Evolutionary conservation across 2,888 invertebrate species (phyloP).

Genomic region (Drosophila diplacantha): DNA sequence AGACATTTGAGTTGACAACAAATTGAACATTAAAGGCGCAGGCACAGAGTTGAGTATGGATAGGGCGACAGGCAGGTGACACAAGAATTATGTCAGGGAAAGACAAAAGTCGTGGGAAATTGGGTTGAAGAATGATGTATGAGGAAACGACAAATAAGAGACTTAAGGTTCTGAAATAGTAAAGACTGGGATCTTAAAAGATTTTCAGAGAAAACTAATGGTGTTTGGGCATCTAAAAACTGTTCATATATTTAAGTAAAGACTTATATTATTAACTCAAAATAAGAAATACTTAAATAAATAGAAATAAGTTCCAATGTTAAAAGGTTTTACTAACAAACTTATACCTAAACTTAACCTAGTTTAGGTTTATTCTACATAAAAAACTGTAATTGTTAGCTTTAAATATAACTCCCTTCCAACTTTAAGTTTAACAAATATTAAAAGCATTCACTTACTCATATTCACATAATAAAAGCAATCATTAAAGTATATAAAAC

Average conservation of each 20-base stretch:
- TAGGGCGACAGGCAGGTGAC: not conserved
- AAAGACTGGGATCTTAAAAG: not conserved
- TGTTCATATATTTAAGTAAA: not conserved
- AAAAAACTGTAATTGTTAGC: not conserved
- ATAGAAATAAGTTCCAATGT: too few species aligned
- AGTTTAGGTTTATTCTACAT: not conserved
- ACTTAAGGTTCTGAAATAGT: too few species aligned
- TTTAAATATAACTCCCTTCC: not conserved
- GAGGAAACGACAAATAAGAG: not conserved
- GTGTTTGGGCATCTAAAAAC: too few species aligned
- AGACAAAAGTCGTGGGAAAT: conserved; percentile 7
- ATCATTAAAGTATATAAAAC: not conserved
- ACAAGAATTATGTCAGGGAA: not conserved
- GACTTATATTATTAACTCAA: too few species aligned
- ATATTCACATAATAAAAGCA: not conserved
- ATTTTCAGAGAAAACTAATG: not conserved
- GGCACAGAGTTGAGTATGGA: not conserved
- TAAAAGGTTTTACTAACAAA: too few species aligned
- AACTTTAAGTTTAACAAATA: not conserved
- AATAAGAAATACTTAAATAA: not conserved
- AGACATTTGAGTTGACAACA: conserved; percentile 19
- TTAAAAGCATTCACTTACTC: too few species aligned
- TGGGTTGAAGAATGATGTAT: conserved; percentile 7
- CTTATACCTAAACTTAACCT: too few species aligned
- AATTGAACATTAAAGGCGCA: conserved; percentile 4